Conservation (phyloP, 64 coral and sea anemone genomes). For the Montipora capricornis region DNA sequence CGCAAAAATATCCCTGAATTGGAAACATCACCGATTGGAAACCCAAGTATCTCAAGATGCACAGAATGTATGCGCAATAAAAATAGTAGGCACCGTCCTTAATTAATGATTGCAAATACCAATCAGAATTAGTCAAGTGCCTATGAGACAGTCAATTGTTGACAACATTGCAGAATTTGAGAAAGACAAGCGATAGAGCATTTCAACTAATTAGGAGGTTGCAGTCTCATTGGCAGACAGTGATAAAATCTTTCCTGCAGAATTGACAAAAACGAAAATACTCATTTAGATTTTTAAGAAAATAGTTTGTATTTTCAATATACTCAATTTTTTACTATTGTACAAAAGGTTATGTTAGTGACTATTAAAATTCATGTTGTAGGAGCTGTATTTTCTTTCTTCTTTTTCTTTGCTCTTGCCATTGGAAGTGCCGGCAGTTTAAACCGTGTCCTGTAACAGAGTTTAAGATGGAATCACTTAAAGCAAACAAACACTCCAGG, state of each 20-base stretch:
- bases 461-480: background rate
- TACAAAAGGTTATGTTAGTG: background rate
- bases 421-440: slow-evolving; percentile 89
- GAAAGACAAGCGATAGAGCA: too few relatives aligned
- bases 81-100: too few relatives aligned
- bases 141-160: too few relatives aligned
- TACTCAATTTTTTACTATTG: background rate
- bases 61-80: too few relatives aligned
- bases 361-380: slow-evolving; percentile 10
- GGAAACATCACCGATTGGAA: too few relatives aligned
- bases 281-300: background rate
- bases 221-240: background rate
- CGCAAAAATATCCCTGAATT: too few relatives aligned
- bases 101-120: too few relatives aligned
- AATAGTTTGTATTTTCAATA: background rate
- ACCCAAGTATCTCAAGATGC: too few relatives aligned
- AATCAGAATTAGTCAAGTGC: too few relatives aligned
- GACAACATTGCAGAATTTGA: too few relatives aligned
- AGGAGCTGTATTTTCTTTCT: slow-evolving; percentile 70
- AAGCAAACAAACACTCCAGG: background rate
- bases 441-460: slow-evolving; percentile 91
- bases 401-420: slow-evolving; percentile 91
- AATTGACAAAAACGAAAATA: background rate
- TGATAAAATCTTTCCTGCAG: background rate
- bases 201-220: too few relatives aligned